phyloP scores from a whole-genome alignment of 2,888 invertebrate species.

The Physocephala rufipes region DNA sequence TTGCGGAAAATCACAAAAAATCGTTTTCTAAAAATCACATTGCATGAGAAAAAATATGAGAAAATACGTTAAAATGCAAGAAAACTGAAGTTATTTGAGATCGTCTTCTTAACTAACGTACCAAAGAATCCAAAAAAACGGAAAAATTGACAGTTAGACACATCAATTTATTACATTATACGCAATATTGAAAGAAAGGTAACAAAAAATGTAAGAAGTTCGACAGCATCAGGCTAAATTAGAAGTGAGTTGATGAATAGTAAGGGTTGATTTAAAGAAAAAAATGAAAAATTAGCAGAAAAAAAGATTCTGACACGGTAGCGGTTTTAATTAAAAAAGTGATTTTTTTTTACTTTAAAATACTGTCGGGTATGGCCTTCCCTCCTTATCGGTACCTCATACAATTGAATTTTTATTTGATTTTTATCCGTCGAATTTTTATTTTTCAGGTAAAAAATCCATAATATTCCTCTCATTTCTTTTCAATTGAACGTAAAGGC shows the following conservation, averaged over 20 bases:
- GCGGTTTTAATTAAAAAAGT: constrained; percentile 28
- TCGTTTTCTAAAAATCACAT: neutral
- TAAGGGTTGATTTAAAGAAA: neutral
- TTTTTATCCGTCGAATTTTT: constrained; percentile 3
- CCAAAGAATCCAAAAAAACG: no score
- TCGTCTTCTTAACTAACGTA: constrained; percentile 4
- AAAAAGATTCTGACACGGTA: constrained; percentile 18
- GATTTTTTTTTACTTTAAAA: constrained; percentile 33
- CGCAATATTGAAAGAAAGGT: constrained; percentile 23
- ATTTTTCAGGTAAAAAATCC: constrained; percentile 38
- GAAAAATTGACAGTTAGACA: constrained; percentile 22
- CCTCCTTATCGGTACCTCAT: constrained; percentile 27
- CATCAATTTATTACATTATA: constrained; percentile 15
- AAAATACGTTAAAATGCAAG: constrained; percentile 43
- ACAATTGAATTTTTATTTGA: no score
- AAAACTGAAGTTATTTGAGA: constrained; percentile 10
- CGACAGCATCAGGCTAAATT: no score
- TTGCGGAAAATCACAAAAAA: neutral
- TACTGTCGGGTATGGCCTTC: constrained; percentile 11
- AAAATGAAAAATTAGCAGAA: neutral
- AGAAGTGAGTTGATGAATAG: no score
- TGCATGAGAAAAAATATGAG: constrained; percentile 40
- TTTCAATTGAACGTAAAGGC: neutral
- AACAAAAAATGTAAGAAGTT: neutral
- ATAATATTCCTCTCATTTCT: neutral